phyloP scores from a whole-genome alignment of 2,888 invertebrate genomes.

The Metopia argyrocephala region DNA sequence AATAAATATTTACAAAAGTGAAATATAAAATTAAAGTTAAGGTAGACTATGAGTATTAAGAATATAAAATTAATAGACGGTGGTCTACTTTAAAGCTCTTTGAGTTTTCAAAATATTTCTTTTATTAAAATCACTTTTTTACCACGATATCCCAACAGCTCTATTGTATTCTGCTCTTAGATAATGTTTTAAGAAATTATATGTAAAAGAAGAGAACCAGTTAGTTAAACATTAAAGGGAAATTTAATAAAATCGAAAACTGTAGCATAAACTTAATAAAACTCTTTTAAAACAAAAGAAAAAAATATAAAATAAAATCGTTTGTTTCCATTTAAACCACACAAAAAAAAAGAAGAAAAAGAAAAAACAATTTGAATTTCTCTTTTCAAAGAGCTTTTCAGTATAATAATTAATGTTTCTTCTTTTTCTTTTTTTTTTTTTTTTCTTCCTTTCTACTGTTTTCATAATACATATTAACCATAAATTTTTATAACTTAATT shows the following conservation, averaged over 20 bases:
- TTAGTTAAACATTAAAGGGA: slow-evolving; percentile 16
- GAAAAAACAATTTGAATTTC: slow-evolving; percentile 17
- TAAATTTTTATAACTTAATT: slow-evolving; percentile 53
- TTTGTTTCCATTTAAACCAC: slow-evolving; percentile 54
- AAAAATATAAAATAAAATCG: slow-evolving; percentile 48
- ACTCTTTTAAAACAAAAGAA: slow-evolving; percentile 19
- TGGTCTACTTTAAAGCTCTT: slow-evolving; percentile 56
- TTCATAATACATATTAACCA: slow-evolving; percentile 12
- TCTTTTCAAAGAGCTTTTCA: too few relatives aligned
- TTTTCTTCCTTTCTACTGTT: slow-evolving; percentile 12
- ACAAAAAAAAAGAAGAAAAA: slow-evolving; percentile 35
- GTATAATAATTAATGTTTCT: too few relatives aligned
- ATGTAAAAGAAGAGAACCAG: slow-evolving; percentile 30
- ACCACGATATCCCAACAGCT: neutral
- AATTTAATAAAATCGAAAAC: slow-evolving; percentile 29
- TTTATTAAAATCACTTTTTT: neutral
- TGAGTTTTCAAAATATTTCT: neutral
- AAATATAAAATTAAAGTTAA: slow-evolving; percentile 55
- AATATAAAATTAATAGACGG: slow-evolving; percentile 60
- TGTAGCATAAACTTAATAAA: slow-evolving; percentile 45
- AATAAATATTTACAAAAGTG: slow-evolving; percentile 76
- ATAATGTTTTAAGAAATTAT: slow-evolving; percentile 24
- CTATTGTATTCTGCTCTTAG: slow-evolving; percentile 25
- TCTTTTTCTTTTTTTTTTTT: slow-evolving; percentile 6
- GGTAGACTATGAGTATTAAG: slow-evolving; percentile 60